Percentiles rank a stretch among this genome's conserved stretches.
These are phyloP conservation scores for Parnassius mnemosyne DNA, from an alignment of 2,888 invertebrate genomes.

Conservation along the genomic window DNA sequence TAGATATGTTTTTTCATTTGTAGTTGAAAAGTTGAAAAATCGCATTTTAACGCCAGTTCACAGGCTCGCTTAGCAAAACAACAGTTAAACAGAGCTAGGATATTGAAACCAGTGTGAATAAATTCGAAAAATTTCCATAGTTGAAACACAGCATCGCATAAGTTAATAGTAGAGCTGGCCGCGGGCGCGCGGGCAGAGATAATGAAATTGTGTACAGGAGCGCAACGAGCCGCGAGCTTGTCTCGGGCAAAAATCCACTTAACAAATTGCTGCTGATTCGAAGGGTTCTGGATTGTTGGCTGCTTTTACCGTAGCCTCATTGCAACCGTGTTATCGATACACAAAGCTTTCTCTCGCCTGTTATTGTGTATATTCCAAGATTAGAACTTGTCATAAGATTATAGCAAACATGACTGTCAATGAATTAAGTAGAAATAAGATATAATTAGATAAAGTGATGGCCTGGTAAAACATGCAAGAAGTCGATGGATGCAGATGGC, in stretches of 20 bases:
- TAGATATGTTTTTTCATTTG: too few species aligned
- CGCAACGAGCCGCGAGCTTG: constrained; percentile 79
- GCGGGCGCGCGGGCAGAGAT: constrained; percentile 71
- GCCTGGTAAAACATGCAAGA: too few species aligned
- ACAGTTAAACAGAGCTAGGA: background rate
- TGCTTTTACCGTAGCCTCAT: constrained; percentile 75
- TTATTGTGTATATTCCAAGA: constrained; percentile 33
- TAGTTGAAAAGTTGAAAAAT: too few species aligned
- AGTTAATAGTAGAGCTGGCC: constrained; percentile 70
- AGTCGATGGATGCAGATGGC: too few species aligned
- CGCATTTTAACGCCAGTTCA: background rate
- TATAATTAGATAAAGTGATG: too few species aligned
- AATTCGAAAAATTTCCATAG: constrained; percentile 55
- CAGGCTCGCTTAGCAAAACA: background rate
- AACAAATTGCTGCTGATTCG: constrained; percentile 82
- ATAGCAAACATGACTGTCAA: too few species aligned
- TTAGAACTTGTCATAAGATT: constrained; percentile 1
- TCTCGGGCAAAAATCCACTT: constrained; percentile 82
- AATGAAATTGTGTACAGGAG: constrained; percentile 81
- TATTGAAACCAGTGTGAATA: constrained; percentile 9
- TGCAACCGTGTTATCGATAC: constrained; percentile 60
- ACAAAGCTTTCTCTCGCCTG: constrained; percentile 51
- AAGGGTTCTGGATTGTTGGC: constrained; percentile 79
- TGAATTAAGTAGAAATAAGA: too few species aligned
- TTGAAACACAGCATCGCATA: constrained; percentile 67